Percentiles rank a stretch among this genome's conserved stretches.
phyloP scores from a whole-genome alignment of 1,140 invertebrate species.

The Dufourea novaeangliae region DNA sequence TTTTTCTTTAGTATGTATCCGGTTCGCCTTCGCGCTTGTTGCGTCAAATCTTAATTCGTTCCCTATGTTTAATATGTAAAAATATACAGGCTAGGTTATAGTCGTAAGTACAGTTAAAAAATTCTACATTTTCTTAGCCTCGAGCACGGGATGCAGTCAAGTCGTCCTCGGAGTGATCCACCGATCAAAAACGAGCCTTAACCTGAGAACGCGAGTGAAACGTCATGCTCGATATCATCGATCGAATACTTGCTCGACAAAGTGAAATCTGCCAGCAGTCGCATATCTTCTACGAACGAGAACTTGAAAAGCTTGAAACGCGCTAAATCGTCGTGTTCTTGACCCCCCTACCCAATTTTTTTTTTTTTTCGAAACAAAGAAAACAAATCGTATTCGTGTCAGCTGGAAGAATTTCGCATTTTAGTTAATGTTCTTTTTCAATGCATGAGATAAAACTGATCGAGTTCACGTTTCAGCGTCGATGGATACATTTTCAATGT shows the following conservation, averaged over 20 bases:
- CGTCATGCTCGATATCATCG: conserved; percentile 46
- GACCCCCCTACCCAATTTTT: neutral
- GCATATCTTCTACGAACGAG: neutral
- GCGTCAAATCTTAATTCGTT: conserved; percentile 59
- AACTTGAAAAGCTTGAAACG: neutral
- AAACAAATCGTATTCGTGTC: neutral
- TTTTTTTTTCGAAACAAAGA: neutral
- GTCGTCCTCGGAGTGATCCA: conserved; percentile 58
- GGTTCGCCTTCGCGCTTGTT: conserved; percentile 54
- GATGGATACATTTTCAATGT: neutral
- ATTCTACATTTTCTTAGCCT: conserved; percentile 67
- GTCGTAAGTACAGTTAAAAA: conserved; percentile 76
- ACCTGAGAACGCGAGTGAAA: conserved; percentile 63
- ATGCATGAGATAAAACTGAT: neutral
- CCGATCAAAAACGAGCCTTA: conserved; percentile 56
- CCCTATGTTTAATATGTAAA: conserved; percentile 77
- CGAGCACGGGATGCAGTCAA: conserved; percentile 67
- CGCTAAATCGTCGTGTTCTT: neutral
- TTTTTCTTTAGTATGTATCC: conserved; percentile 47
- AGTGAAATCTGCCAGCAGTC: conserved; percentile 7
- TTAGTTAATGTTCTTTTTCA: too few relatives aligned
- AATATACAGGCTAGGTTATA: conserved; percentile 80
- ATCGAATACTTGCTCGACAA: conserved; percentile 51
- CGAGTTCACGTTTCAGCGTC: neutral
- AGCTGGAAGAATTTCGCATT: too few relatives aligned